phyloP scores from a whole-genome alignment of 2,113 vertebrate species.

The Genyomyrus donnyi region DNA sequence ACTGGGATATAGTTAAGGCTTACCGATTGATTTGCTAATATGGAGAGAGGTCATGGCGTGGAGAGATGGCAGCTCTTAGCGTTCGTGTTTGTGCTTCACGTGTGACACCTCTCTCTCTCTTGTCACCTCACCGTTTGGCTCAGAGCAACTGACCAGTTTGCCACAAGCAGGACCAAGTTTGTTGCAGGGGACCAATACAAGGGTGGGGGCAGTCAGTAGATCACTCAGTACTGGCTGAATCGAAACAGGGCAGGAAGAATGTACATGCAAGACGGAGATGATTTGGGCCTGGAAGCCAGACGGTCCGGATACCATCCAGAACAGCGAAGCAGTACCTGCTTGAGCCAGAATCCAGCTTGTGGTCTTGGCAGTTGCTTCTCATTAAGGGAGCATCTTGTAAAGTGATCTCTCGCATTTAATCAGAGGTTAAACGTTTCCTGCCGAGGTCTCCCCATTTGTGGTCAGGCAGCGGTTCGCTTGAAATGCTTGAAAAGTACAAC shows the following conservation, averaged over 20 bases:
- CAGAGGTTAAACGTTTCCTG: not conserved
- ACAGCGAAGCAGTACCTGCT: not conserved
- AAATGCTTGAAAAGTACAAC: not conserved
- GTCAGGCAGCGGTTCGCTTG: conserved; percentile 1
- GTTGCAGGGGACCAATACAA: not conserved
- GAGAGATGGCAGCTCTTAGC: not conserved
- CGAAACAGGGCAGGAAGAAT: not conserved
- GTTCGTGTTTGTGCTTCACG: not conserved
- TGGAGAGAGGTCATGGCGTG: not conserved
- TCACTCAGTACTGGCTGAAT: not conserved
- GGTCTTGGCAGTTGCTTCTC: not conserved
- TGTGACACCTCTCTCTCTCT: not conserved
- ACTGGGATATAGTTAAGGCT: not conserved
- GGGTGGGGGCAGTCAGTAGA: not conserved
- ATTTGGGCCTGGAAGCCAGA: not conserved
- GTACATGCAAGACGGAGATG: not conserved
- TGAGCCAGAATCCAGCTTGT: not conserved
- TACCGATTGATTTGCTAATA: not conserved
- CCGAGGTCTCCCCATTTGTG: not conserved
- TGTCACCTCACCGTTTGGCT: not conserved
- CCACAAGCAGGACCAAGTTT: not conserved
- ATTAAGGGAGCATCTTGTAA: not conserved
- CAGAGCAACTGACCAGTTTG: not conserved
- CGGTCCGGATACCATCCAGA: not conserved
- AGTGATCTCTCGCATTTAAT: not conserved